phyloP scores from a whole-genome alignment of 2,113 vertebrate species.

The Cynoglossus semilaevis region DNA sequence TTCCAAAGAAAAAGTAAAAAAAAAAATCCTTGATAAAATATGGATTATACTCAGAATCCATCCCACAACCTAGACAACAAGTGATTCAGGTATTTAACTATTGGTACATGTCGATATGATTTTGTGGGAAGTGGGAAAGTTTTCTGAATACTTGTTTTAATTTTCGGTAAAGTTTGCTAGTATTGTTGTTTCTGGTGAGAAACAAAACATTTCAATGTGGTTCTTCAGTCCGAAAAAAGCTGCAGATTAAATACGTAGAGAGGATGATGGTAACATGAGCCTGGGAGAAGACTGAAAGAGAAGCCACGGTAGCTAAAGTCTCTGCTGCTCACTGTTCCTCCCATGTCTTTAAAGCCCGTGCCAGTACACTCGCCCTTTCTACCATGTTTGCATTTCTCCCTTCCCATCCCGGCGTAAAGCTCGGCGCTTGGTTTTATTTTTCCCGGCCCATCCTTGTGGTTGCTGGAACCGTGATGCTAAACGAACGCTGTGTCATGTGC shows the following conservation, averaged over 20 bases:
- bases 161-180: no score
- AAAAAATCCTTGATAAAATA: no score
- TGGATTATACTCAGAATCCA: no score
- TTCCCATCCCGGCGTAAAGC: slow-evolving; percentile 39
- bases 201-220: not conserved
- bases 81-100: no score
- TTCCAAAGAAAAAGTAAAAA: no score
- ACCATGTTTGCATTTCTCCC: slow-evolving; percentile 50
- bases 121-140: no score
- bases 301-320: slow-evolving; percentile 19
- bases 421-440: slow-evolving; percentile 61
- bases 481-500: not conserved
- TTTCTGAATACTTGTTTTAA: no score
- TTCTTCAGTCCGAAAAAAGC: no score
- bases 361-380: slow-evolving; percentile 30
- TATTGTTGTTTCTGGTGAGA: no score
- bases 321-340: slow-evolving; percentile 33
- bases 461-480: slow-evolving; percentile 33
- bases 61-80: no score
- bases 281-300: slow-evolving; percentile 27
- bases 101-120: no score
- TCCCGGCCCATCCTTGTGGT: slow-evolving; percentile 55
- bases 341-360: slow-evolving; percentile 32
- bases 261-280: slow-evolving; percentile 3
- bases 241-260: not conserved